Percentiles rank a stretch among this genome's conserved stretches.
These are phyloP conservation scores for Mythimna impura DNA, from an alignment of 2,888 invertebrate species.

Conservation along the genomic window DNA sequence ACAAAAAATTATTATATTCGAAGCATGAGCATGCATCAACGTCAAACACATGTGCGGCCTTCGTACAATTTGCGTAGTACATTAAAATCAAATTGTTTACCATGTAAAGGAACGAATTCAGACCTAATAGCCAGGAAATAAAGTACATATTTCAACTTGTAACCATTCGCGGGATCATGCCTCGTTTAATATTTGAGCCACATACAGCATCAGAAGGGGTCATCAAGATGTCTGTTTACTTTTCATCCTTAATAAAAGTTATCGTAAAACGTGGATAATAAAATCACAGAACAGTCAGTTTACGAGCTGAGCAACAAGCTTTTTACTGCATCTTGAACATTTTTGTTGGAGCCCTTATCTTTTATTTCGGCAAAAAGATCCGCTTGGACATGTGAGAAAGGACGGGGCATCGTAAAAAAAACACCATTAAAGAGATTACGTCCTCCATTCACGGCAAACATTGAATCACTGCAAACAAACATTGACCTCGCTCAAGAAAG, in stretches of 20 bases:
- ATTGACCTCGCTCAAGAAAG: constrained; percentile 56
- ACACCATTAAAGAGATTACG: constrained; percentile 55
- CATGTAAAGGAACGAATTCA: constrained; percentile 32
- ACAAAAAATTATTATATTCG: constrained; percentile 55
- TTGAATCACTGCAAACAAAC: constrained; percentile 51
- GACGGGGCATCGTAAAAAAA: constrained; percentile 54
- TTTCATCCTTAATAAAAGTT: constrained; percentile 38
- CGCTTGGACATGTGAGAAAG: constrained; percentile 30
- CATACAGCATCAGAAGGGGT: constrained; percentile 40
- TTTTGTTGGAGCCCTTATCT: constrained; percentile 25
- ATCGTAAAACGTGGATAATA: constrained; percentile 37
- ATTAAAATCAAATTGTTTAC: constrained; percentile 55
- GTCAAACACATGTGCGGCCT: constrained; percentile 65
- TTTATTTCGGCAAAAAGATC: constrained; percentile 46
- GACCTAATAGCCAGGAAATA: constrained; percentile 29
- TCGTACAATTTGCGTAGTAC: constrained; percentile 67
- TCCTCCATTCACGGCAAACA: constrained; percentile 47
- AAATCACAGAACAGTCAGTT: constrained; percentile 38
- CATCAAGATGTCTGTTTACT: constrained; percentile 49
- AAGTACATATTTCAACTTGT: constrained; percentile 27
- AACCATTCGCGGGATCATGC: constrained; percentile 11
- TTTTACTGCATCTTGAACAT: constrained; percentile 36
- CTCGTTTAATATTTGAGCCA: constrained; percentile 40
- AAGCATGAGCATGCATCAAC: constrained; percentile 58
- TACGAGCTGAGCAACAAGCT: constrained; percentile 40